Evolutionary conservation across 2,888 invertebrate genomes (phyloP).

Genomic region (Stenolophus ochropezus): DNA sequence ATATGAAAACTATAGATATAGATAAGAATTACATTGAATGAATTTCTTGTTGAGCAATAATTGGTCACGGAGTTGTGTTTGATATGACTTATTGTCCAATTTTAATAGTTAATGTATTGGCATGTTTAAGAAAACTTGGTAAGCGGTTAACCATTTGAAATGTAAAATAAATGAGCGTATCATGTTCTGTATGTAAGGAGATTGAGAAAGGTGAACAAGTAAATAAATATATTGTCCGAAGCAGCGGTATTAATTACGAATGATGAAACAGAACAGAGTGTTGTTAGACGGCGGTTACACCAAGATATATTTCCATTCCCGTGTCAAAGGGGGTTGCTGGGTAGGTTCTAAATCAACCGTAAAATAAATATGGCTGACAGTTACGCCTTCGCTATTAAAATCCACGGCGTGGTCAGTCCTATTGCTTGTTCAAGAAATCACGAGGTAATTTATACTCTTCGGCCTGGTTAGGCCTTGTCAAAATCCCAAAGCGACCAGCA

Average conservation of each 20-base stretch:
- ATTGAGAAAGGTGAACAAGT: conserved; percentile 13
- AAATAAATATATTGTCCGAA: conserved; percentile 19
- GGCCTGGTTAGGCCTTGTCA: conserved; percentile 49
- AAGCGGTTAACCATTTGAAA: no score
- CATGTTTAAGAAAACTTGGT: no score
- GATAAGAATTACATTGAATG: no score
- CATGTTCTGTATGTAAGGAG: no score
- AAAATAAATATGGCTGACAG: conserved; percentile 73
- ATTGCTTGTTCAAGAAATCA: conserved; percentile 69
- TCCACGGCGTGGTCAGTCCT: conserved; percentile 68
- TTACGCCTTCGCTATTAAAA: conserved; percentile 71
- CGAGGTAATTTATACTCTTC: conserved; percentile 69
- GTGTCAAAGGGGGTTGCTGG: conserved; percentile 57
- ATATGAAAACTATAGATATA: no score
- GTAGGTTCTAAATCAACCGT: conserved; percentile 70
- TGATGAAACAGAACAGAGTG: neutral
- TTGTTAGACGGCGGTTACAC: conserved; percentile 20
- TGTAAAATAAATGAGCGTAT: no score
- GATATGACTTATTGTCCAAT: no score
- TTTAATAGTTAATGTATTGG: no score
- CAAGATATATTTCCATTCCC: conserved; percentile 55
- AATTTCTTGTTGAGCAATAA: no score
- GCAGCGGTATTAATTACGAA: conserved; percentile 26
- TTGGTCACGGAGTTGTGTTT: no score
- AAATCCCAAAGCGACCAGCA: conserved; percentile 51